These are phyloP conservation scores for Epinephelus awoara DNA, from an alignment of 2,797 vertebrate genomes.

Conservation along the genomic window DNA sequence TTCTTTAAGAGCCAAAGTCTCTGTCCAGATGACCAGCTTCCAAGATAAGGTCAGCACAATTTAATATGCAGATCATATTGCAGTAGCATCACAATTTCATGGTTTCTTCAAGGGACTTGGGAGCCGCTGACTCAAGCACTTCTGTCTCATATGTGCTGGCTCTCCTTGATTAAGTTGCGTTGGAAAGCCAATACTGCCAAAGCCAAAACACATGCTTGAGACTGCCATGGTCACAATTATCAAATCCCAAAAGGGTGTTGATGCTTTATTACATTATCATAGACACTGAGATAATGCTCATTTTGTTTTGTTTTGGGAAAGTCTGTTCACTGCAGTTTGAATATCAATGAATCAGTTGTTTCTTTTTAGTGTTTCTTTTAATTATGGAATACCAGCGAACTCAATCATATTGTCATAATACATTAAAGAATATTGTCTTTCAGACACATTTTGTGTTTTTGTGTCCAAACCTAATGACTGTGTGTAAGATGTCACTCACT, in stretches of 20 bases:
- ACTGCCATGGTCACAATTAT: conserved; percentile 33
- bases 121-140: conserved; percentile 80
- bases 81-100: conserved; percentile 78
- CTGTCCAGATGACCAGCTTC: conserved; percentile 68
- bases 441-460: conserved; percentile 1
- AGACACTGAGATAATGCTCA: not conserved
- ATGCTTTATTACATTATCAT: conserved; percentile 14
- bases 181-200: conserved; percentile 55
- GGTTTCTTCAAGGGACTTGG: conserved; percentile 74
- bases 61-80: conserved; percentile 82
- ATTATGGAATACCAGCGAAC: not conserved
- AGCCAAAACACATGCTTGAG: conserved; percentile 54
- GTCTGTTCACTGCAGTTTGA: not conserved
- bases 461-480: not conserved
- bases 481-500: not conserved
- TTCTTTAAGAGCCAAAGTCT: conserved; percentile 36
- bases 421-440: not conserved
- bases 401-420: not conserved
- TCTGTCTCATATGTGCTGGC: conserved; percentile 67
- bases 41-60: conserved; percentile 76
- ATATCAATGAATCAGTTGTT: not conserved
- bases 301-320: not conserved
- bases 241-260: conserved; percentile 17
- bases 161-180: conserved; percentile 63
- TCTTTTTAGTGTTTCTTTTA: conserved; percentile 2